These are phyloP conservation scores for Temnothorax unifasciatus DNA, from an alignment of 2,888 invertebrate genomes.

Conservation along the genomic window DNA sequence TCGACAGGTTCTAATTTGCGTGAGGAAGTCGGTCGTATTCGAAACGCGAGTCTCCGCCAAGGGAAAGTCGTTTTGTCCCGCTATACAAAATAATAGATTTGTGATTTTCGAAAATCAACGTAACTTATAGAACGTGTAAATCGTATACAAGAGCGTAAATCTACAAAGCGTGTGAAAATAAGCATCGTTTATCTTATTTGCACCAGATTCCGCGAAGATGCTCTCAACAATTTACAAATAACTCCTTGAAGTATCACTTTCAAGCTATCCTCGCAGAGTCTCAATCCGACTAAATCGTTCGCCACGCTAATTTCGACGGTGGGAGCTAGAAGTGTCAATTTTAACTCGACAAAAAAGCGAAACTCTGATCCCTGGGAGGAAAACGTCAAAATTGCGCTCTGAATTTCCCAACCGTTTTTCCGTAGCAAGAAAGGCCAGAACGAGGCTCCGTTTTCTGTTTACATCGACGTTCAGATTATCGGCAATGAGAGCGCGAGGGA, in stretches of 20 bases:
- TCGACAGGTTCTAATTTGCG: slow-evolving; percentile 46
- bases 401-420: slow-evolving; percentile 23
- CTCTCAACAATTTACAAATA: neutral
- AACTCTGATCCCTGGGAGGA: neutral
- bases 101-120: neutral
- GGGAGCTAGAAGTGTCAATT: neutral
- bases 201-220: neutral
- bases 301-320: neutral
- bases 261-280: neutral
- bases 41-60: slow-evolving; percentile 4
- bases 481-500: slow-evolving; percentile 67
- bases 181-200: neutral
- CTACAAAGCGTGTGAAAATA: slow-evolving; percentile 12
- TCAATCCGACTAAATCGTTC: neutral
- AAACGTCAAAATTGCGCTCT: slow-evolving; percentile 22
- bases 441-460: slow-evolving; percentile 37
- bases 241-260: neutral
- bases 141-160: neutral
- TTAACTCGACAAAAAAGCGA: slow-evolving; percentile 17
- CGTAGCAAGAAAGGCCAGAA: slow-evolving; percentile 42
- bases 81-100: neutral
- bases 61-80: neutral
- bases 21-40: slow-evolving; percentile 31
- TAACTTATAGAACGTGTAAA: neutral
- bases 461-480: slow-evolving; percentile 61